Percentiles rank a stretch among this genome's conserved stretches.
Conservation (phyloP, 2,888 invertebrate species). For the Chymomyza amoena region DNA sequence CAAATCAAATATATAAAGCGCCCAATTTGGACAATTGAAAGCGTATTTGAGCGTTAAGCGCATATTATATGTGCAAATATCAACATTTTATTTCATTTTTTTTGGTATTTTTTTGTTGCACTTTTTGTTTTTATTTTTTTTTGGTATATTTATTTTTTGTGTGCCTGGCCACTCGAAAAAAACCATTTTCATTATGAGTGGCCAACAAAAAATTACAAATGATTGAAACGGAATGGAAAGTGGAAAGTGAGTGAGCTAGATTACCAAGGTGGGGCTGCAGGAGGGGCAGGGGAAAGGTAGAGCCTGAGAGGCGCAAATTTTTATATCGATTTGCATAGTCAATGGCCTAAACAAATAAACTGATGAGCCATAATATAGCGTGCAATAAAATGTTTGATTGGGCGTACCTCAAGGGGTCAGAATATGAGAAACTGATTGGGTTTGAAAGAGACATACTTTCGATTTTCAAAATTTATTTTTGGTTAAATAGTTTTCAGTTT, state of each 20-base stretch:
- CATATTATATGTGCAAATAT: slow-evolving; percentile 71
- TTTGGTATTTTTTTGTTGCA: slow-evolving; percentile 60
- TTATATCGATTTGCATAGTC: slow-evolving; percentile 64
- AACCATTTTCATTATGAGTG: slow-evolving; percentile 70
- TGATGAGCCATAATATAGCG: slow-evolving; percentile 74
- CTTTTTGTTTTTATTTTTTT: slow-evolving; percentile 56
- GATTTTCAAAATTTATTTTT: no score
- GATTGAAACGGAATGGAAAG: slow-evolving; percentile 1
- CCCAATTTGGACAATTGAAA: slow-evolving; percentile 69
- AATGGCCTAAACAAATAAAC: slow-evolving; percentile 70
- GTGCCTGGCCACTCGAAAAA: slow-evolving; percentile 55
- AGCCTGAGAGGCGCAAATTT: slow-evolving; percentile 44
- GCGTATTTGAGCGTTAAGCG: slow-evolving; percentile 73
- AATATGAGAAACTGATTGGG: no score
- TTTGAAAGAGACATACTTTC: no score
- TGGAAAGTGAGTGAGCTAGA: slow-evolving; percentile 25
- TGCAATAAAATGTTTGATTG: slow-evolving; percentile 48
- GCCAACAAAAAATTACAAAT: slow-evolving; percentile 23
- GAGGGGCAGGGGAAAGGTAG: slow-evolving; percentile 4
- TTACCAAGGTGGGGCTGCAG: not conserved
- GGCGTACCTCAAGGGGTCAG: no score
- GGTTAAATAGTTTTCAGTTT: no score
- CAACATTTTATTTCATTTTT: slow-evolving; percentile 29
- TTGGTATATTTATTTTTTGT: slow-evolving; percentile 5
- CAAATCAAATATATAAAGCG: not conserved